Evolutionary conservation across 2,888 invertebrate genomes (phyloP).

Genomic region (Eustalomyia histrio): DNA sequence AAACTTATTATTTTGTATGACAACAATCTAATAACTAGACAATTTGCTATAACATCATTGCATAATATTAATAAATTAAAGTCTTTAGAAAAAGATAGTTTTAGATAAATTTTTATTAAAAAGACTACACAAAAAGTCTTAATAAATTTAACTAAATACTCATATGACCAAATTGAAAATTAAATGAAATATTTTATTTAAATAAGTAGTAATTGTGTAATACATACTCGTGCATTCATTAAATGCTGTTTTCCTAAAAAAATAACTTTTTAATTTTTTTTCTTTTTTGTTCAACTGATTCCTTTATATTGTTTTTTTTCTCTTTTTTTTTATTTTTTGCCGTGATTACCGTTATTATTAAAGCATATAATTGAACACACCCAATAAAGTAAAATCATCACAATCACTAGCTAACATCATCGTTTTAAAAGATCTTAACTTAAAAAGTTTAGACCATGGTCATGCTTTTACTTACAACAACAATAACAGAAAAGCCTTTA

Average conservation of each 20-base stretch:
- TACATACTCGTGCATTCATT: not conserved
- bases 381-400: slow-evolving; percentile 67
- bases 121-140: slow-evolving; percentile 1
- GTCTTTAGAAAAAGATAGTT: not conserved
- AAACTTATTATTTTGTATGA: no score
- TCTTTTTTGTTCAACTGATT: slow-evolving; percentile 23
- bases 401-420: slow-evolving; percentile 61
- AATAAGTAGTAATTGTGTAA: not conserved
- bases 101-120: not conserved
- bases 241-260: not conserved
- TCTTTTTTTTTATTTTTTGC: slow-evolving; percentile 20
- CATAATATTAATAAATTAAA: not conserved
- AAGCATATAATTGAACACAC: slow-evolving; percentile 68
- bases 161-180: not conserved
- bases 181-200: not conserved
- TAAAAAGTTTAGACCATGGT: slow-evolving; percentile 57
- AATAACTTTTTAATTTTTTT: slow-evolving; percentile 8
- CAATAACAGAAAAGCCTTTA: slow-evolving; percentile 46
- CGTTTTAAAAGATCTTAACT: slow-evolving; percentile 64
- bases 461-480: slow-evolving; percentile 58
- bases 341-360: slow-evolving; percentile 68
- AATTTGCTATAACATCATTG: no score
- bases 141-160: not conserved
- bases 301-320: slow-evolving; percentile 33
- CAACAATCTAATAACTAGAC: no score